Percentiles rank a stretch among this genome's conserved stretches.
These are phyloP conservation scores for Toxonevra muliebris DNA, from an alignment of 2,888 invertebrate species.

Conservation along the genomic window DNA sequence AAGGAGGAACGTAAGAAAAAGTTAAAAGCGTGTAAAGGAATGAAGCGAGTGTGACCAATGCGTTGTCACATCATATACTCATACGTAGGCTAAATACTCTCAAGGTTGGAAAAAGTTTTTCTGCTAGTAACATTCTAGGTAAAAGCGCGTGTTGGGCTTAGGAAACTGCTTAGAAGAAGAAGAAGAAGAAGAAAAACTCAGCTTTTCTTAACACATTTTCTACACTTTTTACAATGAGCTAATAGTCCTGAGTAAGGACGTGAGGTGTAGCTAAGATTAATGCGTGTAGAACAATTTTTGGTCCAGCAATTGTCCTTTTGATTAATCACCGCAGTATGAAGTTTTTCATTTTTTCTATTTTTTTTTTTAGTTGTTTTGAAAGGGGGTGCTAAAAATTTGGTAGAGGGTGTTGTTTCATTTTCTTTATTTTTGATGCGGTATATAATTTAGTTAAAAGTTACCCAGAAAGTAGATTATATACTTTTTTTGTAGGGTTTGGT, in stretches of 20 bases:
- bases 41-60: neutral
- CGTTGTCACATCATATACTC: no score
- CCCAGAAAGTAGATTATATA: no score
- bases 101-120: no score
- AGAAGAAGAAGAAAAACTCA: no score
- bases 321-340: conserved; percentile 25
- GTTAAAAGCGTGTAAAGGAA: conserved; percentile 34
- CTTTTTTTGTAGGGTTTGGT: no score
- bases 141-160: conserved; percentile 13
- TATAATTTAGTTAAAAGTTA: neutral
- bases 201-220: neutral
- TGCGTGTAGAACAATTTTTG: conserved; percentile 15
- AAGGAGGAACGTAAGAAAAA: conserved; percentile 16
- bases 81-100: no score
- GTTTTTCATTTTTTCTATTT: conserved; percentile 6
- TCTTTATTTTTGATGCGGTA: neutral
- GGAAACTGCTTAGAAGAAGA: neutral
- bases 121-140: neutral
- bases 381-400: no score
- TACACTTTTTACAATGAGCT: neutral
- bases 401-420: neutral
- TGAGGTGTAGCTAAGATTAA: neutral
- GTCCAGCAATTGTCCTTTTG: conserved; percentile 23
- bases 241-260: neutral
- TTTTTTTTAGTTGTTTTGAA: neutral